phyloP scores from a whole-genome alignment of 2,113 vertebrate genomes.

The Diphyllodes magnificus region DNA sequence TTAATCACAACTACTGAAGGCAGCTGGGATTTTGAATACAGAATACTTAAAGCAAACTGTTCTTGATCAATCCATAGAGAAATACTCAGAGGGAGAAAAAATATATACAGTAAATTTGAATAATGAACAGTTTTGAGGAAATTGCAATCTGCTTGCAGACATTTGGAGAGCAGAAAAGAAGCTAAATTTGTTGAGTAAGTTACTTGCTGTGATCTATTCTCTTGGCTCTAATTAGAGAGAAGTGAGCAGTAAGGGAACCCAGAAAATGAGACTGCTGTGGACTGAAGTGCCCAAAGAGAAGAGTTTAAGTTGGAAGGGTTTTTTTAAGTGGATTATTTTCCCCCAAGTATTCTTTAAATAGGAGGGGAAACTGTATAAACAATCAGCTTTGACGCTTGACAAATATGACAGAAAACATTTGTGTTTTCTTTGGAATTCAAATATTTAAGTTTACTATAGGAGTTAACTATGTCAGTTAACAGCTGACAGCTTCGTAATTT shows the following conservation, averaged over 20 bases:
- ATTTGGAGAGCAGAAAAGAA: constrained; percentile 63
- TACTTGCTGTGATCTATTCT: constrained; percentile 64
- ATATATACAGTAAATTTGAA: constrained; percentile 69
- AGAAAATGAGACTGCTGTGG: constrained; percentile 49
- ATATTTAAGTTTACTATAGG: not conserved
- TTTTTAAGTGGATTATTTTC: constrained; percentile 11
- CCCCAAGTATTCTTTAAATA: constrained; percentile 9
- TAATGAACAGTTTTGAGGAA: constrained; percentile 69
- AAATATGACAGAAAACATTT: constrained; percentile 12
- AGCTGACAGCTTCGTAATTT: not conserved
- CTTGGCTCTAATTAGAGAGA: constrained; percentile 63
- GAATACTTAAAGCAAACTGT: constrained; percentile 66
- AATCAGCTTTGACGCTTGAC: not conserved
- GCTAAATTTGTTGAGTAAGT: constrained; percentile 66
- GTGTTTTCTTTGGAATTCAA: not conserved
- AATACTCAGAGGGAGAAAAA: constrained; percentile 59
- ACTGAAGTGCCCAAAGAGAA: constrained; percentile 50
- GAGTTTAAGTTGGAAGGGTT: not conserved
- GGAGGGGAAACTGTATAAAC: not conserved
- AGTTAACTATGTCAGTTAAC: not conserved
- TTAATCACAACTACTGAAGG: constrained; percentile 66
- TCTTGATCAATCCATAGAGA: constrained; percentile 64
- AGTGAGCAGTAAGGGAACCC: constrained; percentile 51
- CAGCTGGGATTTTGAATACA: constrained; percentile 63
- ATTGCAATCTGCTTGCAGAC: constrained; percentile 67